Conservation (phyloP, 1,140 invertebrate species). For the Ceratina calcarata region DNA sequence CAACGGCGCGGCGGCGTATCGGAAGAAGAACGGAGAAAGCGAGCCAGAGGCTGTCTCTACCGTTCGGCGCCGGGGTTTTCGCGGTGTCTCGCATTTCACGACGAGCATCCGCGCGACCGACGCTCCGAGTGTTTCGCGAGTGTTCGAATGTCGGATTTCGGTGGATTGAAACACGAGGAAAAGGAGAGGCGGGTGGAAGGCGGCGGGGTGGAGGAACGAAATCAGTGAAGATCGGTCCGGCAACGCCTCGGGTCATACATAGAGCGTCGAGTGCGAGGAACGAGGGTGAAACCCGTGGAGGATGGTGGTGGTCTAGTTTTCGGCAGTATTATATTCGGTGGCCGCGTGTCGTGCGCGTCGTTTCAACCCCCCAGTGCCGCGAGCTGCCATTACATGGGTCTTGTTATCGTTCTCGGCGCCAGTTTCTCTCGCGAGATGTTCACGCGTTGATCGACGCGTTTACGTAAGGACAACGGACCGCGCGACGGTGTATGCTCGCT, state of each 20-base stretch:
- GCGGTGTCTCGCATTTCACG: constrained; percentile 61
- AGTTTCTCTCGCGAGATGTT: constrained; percentile 7
- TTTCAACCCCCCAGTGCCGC: constrained; percentile 3
- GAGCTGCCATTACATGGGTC: neutral
- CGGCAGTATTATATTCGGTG: constrained; percentile 14
- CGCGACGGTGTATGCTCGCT: constrained; percentile 9
- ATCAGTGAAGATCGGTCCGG: constrained; percentile 23
- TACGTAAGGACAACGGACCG: constrained; percentile 59
- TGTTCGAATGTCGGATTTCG: constrained; percentile 37
- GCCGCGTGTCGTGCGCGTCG: neutral
- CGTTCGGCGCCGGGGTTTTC: constrained; percentile 57
- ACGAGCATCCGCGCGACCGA: constrained; percentile 51
- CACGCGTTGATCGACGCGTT: constrained; percentile 51
- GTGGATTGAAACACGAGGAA: neutral
- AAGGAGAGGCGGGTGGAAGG: neutral
- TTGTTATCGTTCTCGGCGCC: constrained; percentile 14
- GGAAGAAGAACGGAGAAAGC: constrained; percentile 45
- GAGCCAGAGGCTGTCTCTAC: constrained; percentile 57
- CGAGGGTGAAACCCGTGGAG: neutral
- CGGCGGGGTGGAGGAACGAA: neutral
- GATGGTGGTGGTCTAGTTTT: too few species aligned
- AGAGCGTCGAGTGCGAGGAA: constrained; percentile 5
- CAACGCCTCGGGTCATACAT: constrained; percentile 34
- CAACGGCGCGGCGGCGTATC: constrained; percentile 43
- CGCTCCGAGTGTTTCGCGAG: constrained; percentile 39